These are phyloP conservation scores for Sycophila sp. DNA, from an alignment of 1,140 invertebrate genomes.

Conservation along the genomic window DNA sequence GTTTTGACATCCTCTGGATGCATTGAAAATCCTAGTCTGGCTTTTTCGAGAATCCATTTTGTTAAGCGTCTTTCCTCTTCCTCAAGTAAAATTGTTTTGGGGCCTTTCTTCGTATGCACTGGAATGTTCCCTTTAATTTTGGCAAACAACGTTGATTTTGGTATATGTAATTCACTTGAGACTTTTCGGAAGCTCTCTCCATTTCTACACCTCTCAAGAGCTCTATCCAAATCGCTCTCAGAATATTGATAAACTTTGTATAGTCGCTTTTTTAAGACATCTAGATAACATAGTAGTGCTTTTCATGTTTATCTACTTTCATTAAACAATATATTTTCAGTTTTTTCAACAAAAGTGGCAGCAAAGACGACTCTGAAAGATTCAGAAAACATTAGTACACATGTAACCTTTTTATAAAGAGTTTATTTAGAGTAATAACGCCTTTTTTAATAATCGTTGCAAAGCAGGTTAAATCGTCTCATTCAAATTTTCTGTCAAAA, in stretches of 20 bases:
- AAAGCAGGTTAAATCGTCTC: no score
- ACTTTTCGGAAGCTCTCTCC: conserved; percentile 2
- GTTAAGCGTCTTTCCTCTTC: background rate
- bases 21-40: background rate
- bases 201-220: background rate
- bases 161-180: background rate
- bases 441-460: no score
- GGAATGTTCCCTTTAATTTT: background rate
- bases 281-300: no score
- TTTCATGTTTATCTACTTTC: no score
- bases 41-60: background rate
- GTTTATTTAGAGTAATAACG: no score
- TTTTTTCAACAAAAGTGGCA: no score
- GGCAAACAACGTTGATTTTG: background rate
- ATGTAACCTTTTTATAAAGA: no score
- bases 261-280: background rate
- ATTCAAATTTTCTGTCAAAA: no score
- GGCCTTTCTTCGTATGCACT: background rate
- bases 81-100: background rate
- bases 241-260: background rate
- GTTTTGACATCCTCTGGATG: background rate
- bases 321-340: no score
- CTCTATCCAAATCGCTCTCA: background rate
- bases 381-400: no score
- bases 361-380: no score